These are phyloP conservation scores for Cyclopterus lumpus DNA, from an alignment of 2,797 vertebrate genomes.

Conservation along the genomic window DNA sequence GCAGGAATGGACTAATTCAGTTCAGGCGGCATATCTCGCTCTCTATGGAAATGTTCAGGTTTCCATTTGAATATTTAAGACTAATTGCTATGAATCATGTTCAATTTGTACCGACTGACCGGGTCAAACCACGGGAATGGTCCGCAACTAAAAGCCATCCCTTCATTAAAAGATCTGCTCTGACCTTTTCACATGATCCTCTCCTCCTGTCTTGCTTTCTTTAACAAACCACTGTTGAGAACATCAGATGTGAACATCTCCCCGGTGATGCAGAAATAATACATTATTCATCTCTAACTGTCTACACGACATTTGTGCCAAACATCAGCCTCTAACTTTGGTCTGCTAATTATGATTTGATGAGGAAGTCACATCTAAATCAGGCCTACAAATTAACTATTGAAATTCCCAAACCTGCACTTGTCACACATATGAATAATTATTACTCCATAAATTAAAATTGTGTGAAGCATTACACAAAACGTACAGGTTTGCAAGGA, in stretches of 20 bases:
- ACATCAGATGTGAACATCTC: conserved; percentile 71
- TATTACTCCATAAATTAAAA: conserved; percentile 72
- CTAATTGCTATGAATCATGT: conserved; percentile 29
- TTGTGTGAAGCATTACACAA: conserved; percentile 65
- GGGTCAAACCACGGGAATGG: conserved; percentile 22
- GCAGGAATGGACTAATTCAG: conserved; percentile 21
- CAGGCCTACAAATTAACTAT: conserved; percentile 69
- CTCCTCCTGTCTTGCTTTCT: conserved; percentile 69
- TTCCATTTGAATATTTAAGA: conserved; percentile 8
- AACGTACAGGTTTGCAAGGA: conserved; percentile 47
- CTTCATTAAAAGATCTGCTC: conserved; percentile 56
- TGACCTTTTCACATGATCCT: conserved; percentile 78
- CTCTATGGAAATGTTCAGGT: background rate
- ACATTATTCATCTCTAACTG: conserved; percentile 74
- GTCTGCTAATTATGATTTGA: conserved; percentile 78
- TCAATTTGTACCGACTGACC: conserved; percentile 36
- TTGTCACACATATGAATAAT: conserved; percentile 72
- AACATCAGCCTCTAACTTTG: conserved; percentile 75
- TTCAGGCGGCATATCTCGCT: background rate
- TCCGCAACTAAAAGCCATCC: conserved; percentile 62
- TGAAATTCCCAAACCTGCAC: conserved; percentile 63
- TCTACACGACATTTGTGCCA: conserved; percentile 69
- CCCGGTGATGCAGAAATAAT: conserved; percentile 61
- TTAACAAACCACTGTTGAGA: conserved; percentile 75
- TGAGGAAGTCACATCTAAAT: conserved; percentile 74